Evolutionary conservation across 92 coral and sea anemone genomes (phyloP), one percentile per base, ranked within the genome.

Genomic region (Zoanthus sansibaricus): DNA sequence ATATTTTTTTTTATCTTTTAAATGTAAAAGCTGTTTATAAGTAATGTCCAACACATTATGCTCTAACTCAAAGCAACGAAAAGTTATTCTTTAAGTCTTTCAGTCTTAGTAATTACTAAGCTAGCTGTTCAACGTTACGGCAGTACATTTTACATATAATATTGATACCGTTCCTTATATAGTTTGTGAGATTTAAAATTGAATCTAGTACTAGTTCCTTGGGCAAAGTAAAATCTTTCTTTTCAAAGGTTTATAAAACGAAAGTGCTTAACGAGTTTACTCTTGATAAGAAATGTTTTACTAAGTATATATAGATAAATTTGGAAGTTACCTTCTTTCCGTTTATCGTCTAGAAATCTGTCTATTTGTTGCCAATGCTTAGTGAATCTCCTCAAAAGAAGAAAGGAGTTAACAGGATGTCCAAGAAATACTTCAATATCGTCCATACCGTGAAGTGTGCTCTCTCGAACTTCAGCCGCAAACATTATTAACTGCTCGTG

Each of bases 391-490:
- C 98, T 77, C 20, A 94, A 83, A 30, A 97, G 92, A 64, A 93
- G 90, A 49, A 91, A 92, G 1, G 95, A 88, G 30, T 97, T 97
- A 12, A 97, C 93, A 0, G 99, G 99, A 71, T 97, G 99, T 5
- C 94, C 95, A 9, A 94, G 86, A 82, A 95, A 97, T 37, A 76
- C 76, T 64, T 97, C 99, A 0, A 89, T 78, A 54, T 92, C 92
- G 33, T 87, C 85, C 48, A 75, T 72, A 3, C 92, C 96, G 16
- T 52, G 17, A 33, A 72, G 71, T 13, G 69, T 25, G 44, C 42
- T 78, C 52, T 83, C 89, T 45, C 89, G 75, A 0, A 84, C 91
- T 8, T 77, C 82, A 17, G 52, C 86, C 45, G 91, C 89, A 54
- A 91, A 91, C 11, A 74, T 66, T 66, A 71, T 91, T 45, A 91